Base-by-base conservation (phyloP, 2,888 invertebrate genomes). In the Zele albiditarsus region DNA sequence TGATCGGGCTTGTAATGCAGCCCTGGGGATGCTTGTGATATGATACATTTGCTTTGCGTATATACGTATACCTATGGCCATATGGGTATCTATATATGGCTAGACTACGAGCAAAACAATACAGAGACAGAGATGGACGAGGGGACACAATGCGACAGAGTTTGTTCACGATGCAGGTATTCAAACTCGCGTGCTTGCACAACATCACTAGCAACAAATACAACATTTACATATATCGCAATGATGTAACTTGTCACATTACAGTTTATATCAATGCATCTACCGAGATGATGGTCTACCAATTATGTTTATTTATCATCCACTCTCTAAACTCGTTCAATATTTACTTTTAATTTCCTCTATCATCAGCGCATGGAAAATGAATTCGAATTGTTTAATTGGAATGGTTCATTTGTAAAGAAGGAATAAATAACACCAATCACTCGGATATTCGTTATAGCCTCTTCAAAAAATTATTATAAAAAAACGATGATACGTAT, bases 1-100 rank as follows among this genome's bases (percentile, higher is more conserved):
- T 85, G 86, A 87, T 87, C 87, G 86, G 85, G 84, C 82, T 83
- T 84, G 85, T 86, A 87, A 87, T 87, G 87, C 86, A 86, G 76
- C 87, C 87, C 87, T 86, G 70, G 87, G 87, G 87, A 86, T 83
- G 82, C 79, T 83, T 85, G 85, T 80, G 85, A 86, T 84, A 87
- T 85, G 86, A 87, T 87, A 86, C 86, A 87, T 87, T 87, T 85
- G 86, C 84, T 84, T 84, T 84, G 86, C 84, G 83, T 85, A 27
- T 27, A 28, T 5, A 3, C 16, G n/a, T 46, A 12, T 38, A 38
- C 38, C 38, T 38, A 12, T 38, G 38, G 2, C 12, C 12, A 38
- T 31, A 6, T 31, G 3, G 31, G 31, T 31, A n/a, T 42, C 5
- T 12, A 42, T 42, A n/a, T n/a, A 49, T 53, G 53, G 6, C 1